phyloP scores from a whole-genome alignment of 2,888 invertebrate genomes.

The Gastrophysa polygoni region DNA sequence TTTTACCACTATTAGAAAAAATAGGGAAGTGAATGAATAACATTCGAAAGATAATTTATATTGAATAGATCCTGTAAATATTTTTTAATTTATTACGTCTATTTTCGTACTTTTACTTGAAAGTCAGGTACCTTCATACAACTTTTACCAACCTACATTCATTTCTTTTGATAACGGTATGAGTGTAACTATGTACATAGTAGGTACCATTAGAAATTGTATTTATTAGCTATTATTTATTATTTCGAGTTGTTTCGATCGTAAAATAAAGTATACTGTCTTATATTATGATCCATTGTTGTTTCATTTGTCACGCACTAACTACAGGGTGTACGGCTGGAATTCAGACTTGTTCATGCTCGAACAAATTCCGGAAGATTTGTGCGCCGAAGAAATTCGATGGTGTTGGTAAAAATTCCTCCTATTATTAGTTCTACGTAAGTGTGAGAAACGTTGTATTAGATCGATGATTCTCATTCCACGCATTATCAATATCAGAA shows the following conservation, averaged over 20 bases:
- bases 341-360: too few relatives aligned
- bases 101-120: constrained; percentile 9
- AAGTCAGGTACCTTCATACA: neutral
- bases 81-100: neutral
- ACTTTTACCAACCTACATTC: neutral
- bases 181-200: too few relatives aligned
- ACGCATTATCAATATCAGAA: too few relatives aligned
- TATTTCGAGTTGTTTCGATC: constrained; percentile 23
- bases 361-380: too few relatives aligned
- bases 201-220: constrained; percentile 17
- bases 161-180: constrained; percentile 17
- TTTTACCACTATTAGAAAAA: neutral
- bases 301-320: neutral
- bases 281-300: neutral
- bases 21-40: neutral
- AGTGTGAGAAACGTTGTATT: too few relatives aligned
- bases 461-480: too few relatives aligned
- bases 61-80: neutral
- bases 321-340: too few relatives aligned
- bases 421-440: too few relatives aligned
- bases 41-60: neutral
- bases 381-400: too few relatives aligned
- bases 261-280: constrained; percentile 5
- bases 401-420: too few relatives aligned
- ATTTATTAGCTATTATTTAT: constrained; percentile 30